Evolutionary conservation across 2,113 vertebrate genomes (phyloP).

Genomic region (Alethe diademata): DNA sequence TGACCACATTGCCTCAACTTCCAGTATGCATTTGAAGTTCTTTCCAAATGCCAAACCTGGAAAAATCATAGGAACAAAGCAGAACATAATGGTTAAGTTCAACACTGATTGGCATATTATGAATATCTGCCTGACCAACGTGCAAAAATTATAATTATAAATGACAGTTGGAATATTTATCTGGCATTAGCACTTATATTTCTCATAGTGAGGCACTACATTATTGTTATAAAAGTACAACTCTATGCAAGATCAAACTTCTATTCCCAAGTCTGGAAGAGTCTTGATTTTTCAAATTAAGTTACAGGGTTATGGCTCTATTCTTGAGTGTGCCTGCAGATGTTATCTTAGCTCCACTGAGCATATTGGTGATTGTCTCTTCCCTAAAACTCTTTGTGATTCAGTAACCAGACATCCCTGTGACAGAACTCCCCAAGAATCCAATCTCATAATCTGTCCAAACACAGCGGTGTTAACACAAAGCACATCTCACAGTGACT

Average conservation of each 20-base stretch:
- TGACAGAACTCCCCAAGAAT: not conserved
- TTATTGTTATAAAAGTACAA: not conserved
- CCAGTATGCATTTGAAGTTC: not conserved
- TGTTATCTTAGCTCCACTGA: not conserved
- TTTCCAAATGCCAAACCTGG: not conserved
- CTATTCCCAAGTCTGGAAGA: not conserved
- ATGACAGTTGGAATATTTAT: not conserved
- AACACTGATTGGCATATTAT: not conserved
- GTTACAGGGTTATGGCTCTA: not conserved
- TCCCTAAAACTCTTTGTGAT: not conserved
- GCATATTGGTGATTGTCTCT: not conserved
- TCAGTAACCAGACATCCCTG: not conserved
- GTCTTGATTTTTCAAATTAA: constrained; percentile 25
- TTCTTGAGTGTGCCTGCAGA: not conserved
- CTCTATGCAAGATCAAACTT: constrained; percentile 8
- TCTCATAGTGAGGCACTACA: not conserved
- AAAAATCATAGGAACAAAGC: not conserved
- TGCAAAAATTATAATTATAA: not conserved
- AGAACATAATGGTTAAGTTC: not conserved
- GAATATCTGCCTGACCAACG: not conserved
- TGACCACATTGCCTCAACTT: not conserved
- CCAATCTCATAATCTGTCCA: not conserved
- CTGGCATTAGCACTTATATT: not conserved
- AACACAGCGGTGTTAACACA: not conserved
- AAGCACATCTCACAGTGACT: not conserved